Evolutionary conservation across 1,140 invertebrate species (phyloP).

Genomic region (Drosophila azteca): DNA sequence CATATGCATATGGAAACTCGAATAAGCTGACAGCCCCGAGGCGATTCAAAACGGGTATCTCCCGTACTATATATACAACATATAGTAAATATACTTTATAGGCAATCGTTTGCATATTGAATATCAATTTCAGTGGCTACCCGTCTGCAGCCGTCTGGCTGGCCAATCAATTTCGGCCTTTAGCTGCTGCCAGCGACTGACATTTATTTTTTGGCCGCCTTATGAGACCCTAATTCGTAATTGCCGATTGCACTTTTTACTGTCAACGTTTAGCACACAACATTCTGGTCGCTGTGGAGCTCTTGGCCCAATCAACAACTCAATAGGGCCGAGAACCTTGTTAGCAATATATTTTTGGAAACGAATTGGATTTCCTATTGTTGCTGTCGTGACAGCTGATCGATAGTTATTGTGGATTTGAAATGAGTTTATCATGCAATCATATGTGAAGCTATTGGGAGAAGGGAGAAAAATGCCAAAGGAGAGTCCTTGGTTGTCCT

Average conservation of each 20-base stretch:
- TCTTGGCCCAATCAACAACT: conserved; percentile 60
- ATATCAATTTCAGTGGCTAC: conserved; percentile 65
- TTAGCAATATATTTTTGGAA: conserved; percentile 47
- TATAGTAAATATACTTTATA: conserved; percentile 69
- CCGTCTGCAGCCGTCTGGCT: conserved; percentile 9
- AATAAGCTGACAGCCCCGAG: conserved; percentile 3
- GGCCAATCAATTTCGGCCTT: conserved; percentile 61
- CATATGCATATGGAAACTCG: conserved; percentile 54
- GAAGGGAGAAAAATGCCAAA: neutral
- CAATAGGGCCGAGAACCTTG: conserved; percentile 65
- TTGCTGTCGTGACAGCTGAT: conserved; percentile 56
- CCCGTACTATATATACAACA: conserved; percentile 17
- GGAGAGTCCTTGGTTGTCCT: too few relatives aligned
- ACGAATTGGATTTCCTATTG: conserved; percentile 28
- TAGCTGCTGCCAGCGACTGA: conserved; percentile 54
- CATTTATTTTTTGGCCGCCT: conserved; percentile 78
- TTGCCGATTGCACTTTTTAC: conserved; percentile 75
- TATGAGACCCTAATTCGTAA: conserved; percentile 78
- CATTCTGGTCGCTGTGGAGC: neutral
- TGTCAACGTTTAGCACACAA: conserved; percentile 60
- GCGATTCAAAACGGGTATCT: conserved; percentile 12
- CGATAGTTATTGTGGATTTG: conserved; percentile 51
- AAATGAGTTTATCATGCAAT: conserved; percentile 40
- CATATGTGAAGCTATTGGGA: conserved; percentile 16
- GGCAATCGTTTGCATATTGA: conserved; percentile 76